Evolutionary conservation across 2,113 vertebrate species (phyloP), one percentile per base, ranked within the genome.

Genomic region (Coreoperca whiteheadi): DNA sequence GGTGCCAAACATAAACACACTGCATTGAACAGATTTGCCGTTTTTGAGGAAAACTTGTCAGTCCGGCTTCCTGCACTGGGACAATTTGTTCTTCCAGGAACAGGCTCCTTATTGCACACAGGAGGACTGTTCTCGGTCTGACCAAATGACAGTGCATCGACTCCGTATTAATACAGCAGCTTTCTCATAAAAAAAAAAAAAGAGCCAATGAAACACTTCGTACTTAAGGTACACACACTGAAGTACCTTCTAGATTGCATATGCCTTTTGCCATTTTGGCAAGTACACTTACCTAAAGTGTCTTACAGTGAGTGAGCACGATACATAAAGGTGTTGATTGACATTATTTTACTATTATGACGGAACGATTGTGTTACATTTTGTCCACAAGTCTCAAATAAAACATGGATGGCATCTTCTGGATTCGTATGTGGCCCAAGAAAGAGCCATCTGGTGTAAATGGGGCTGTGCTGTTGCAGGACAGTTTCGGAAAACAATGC

Each of bases 51-150:
- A 48, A 69, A 60, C 43, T 16, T 6, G 8, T 60, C 14, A 11
- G 28, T 50, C 5, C 14, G 11, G 32, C 28, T 1, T 70, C 77
- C 66, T 63, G 57, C n/a, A n/a, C 11, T 8, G 57, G 46, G 39
- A 79, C 67, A 71, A 18, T 11, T 63, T 43, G 77, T 71, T 79
- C 43, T 20, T 39, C 41, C 54, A 14, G 71, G 10, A 23, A 59
- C 16, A 59, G n/a, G n/a, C n/a, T n/a, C 25, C 1, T 46, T 59
- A 30, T 30, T 21, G 9, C 15, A 30, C 34, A 43, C n/a, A n/a
- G 34, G 69, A 54, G 20, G 32, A 39, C 20, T 28, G 14, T 59
- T 30, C 23, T 59, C 4, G 8, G 63, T 28, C 54, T 25, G 4
- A 25, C 39, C 39, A 41, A 41, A 41, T 8, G 14, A 54, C 53